phyloP scores from a whole-genome alignment of 2,888 invertebrate genomes.

The Coecobrya sp. region DNA sequence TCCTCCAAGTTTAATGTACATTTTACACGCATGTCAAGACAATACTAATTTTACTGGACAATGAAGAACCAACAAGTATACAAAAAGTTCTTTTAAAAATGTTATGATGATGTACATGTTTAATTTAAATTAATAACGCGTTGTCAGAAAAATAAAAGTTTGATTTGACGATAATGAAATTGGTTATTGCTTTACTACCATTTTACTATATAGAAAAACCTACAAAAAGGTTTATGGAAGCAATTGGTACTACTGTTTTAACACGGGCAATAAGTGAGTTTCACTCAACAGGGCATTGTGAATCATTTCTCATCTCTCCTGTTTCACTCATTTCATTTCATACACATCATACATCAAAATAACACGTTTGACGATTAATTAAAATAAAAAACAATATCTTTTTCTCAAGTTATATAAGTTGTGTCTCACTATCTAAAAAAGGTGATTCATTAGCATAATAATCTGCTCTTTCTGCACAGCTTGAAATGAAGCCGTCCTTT shows the following conservation, averaged over 20 bases:
- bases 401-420: background rate
- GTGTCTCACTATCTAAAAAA: no score
- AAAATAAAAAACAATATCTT: constrained; percentile 14
- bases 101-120: constrained; percentile 27
- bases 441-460: constrained; percentile 32
- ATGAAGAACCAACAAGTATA: background rate
- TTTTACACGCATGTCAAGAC: no score
- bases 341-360: constrained; percentile 11
- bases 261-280: background rate
- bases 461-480: constrained; percentile 9
- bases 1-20: background rate
- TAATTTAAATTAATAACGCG: constrained; percentile 49
- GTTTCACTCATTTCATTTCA: background rate
- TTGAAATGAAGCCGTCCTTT: constrained; percentile 37
- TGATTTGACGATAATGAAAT: constrained; percentile 38
- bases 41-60: constrained; percentile 1
- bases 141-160: constrained; percentile 46
- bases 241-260: no score
- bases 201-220: no score
- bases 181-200: no score
- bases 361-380: constrained; percentile 39
- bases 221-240: no score
- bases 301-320: background rate
- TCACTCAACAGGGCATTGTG: background rate
- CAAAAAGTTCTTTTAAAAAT: background rate